Evolutionary conservation across 1,140 invertebrate genomes (phyloP).

Genomic region (Brachystomella parvula): DNA sequence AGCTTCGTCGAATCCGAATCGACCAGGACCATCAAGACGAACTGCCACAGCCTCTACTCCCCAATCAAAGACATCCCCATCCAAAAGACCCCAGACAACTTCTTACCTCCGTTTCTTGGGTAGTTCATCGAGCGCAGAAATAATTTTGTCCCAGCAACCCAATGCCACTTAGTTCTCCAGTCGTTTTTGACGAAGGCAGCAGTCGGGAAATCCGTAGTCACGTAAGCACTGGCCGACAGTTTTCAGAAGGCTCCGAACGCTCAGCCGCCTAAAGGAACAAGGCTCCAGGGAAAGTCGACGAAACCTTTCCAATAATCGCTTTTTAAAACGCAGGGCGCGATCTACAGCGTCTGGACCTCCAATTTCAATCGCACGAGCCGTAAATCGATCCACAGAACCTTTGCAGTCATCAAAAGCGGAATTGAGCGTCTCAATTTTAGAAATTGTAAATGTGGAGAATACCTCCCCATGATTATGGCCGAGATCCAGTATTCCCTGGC

Average conservation of each 20-base stretch:
- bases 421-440: no score
- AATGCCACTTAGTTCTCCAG: slow-evolving; percentile 60
- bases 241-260: slow-evolving; percentile 78
- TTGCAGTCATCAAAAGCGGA: slow-evolving; percentile 10
- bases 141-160: slow-evolving; percentile 46
- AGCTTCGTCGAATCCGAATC: slow-evolving; percentile 74
- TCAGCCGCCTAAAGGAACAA: slow-evolving; percentile 75
- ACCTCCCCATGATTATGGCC: no score
- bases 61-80: slow-evolving; percentile 96
- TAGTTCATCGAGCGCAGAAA: slow-evolving; percentile 51
- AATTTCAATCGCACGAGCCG: slow-evolving; percentile 58
- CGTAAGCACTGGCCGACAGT: slow-evolving; percentile 79
- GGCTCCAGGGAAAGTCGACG: slow-evolving; percentile 69
- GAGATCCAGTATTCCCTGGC: slow-evolving; percentile 87
- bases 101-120: slow-evolving; percentile 49
- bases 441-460: background rate
- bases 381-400: slow-evolving; percentile 32
- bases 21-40: slow-evolving; percentile 62
- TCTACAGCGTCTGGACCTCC: slow-evolving; percentile 61
- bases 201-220: slow-evolving; percentile 85
- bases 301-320: slow-evolving; percentile 72
- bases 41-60: slow-evolving; percentile 75
- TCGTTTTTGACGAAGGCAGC: slow-evolving; percentile 62
- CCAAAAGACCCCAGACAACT: slow-evolving; percentile 54
- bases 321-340: slow-evolving; percentile 70